Evolutionary conservation across 1,140 invertebrate genomes (phyloP).

Genomic region (Drosophila mayri): DNA sequence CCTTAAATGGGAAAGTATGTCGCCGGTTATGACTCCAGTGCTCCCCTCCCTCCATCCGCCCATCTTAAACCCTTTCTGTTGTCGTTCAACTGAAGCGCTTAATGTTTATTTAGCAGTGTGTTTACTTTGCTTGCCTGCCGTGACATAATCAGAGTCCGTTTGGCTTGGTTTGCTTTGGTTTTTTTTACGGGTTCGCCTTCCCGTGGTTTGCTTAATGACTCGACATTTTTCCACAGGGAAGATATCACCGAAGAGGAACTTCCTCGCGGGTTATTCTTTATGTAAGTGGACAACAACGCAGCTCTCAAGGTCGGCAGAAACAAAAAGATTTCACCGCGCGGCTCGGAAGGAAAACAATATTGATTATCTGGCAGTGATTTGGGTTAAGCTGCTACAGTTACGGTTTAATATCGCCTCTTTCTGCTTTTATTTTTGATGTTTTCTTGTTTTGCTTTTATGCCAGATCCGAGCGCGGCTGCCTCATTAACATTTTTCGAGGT

Average conservation of each 20-base stretch:
- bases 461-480: constrained; percentile 53
- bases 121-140: constrained; percentile 38
- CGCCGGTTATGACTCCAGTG: constrained; percentile 34
- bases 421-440: constrained; percentile 28
- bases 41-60: not conserved
- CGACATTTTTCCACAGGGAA: constrained; percentile 27
- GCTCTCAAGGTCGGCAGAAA: constrained; percentile 59
- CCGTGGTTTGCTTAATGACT: constrained; percentile 56
- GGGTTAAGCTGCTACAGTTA: constrained; percentile 73
- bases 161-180: constrained; percentile 40
- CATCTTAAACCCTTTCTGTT: constrained; percentile 1
- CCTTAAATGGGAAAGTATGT: constrained; percentile 72
- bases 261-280: constrained; percentile 52
- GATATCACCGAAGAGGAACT: constrained; percentile 20
- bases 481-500: constrained; percentile 82
- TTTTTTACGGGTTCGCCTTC: constrained; percentile 11
- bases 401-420: constrained; percentile 37
- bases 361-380: constrained; percentile 63
- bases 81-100: constrained; percentile 69
- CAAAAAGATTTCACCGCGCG: constrained; percentile 59
- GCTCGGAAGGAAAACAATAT: constrained; percentile 27
- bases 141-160: constrained; percentile 66
- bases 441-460: constrained; percentile 49
- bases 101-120: constrained; percentile 69
- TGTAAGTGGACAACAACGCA: constrained; percentile 13